phyloP scores from a whole-genome alignment of 2,888 invertebrate genomes.

The Pasiphila rectangulata region DNA sequence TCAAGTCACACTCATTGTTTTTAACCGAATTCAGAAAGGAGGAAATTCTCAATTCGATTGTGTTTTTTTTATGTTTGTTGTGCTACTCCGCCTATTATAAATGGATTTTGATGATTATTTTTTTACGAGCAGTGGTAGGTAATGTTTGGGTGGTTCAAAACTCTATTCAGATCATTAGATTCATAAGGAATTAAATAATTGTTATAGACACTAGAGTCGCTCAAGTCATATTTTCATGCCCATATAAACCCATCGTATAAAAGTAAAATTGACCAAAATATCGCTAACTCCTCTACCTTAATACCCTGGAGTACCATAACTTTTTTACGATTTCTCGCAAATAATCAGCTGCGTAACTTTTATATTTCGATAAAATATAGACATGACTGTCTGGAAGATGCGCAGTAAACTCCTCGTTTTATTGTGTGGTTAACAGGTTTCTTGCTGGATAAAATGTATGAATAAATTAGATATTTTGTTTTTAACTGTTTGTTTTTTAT shows the following conservation, averaged over 20 bases:
- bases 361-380: constrained; percentile 53
- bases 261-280: not conserved
- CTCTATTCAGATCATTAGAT: too few relatives aligned
- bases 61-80: too few relatives aligned
- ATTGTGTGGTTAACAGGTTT: constrained; percentile 41
- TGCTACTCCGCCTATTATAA: too few relatives aligned
- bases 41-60: too few relatives aligned
- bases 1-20: too few relatives aligned
- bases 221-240: not conserved
- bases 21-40: too few relatives aligned
- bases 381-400: constrained; percentile 46
- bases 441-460: not conserved
- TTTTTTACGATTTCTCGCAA: constrained; percentile 49
- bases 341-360: constrained; percentile 45
- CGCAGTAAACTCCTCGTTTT: constrained; percentile 44
- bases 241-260: too few relatives aligned
- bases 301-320: constrained; percentile 23
- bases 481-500: too few relatives aligned
- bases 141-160: too few relatives aligned
- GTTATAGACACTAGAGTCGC: not conserved
- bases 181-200: not conserved
- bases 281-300: constrained; percentile 11
- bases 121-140: too few relatives aligned
- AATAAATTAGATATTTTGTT: too few relatives aligned
- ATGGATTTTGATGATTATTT: too few relatives aligned